A percentile compares a stretch with the other conserved stretches of the same genome.
These are phyloP conservation scores for Hycleus cichorii DNA, from an alignment of 1,140 invertebrate species.

Conservation along the genomic window DNA sequence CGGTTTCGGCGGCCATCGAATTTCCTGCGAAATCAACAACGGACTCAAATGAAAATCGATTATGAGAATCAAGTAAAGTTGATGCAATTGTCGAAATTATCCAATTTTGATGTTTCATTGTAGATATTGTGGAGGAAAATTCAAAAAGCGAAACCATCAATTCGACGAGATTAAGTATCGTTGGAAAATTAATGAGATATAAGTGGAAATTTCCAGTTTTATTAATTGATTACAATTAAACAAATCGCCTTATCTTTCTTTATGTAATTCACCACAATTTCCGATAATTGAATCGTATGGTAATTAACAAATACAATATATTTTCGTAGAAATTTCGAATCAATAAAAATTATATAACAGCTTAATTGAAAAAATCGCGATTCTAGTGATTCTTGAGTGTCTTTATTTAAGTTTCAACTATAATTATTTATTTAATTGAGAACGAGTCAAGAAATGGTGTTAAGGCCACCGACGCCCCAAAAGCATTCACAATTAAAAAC, in stretches of 20 bases:
- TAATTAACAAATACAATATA: too few species aligned
- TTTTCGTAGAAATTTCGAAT: too few species aligned
- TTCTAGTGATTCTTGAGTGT: too few species aligned
- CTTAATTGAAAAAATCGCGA: too few species aligned
- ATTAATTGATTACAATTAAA: neutral
- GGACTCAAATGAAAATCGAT: slow-evolving; percentile 28
- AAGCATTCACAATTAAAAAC: too few species aligned
- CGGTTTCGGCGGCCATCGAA: slow-evolving; percentile 14
- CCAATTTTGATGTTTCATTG: slow-evolving; percentile 12
- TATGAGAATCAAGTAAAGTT: slow-evolving; percentile 23
- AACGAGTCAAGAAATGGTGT: too few species aligned
- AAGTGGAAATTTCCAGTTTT: neutral
- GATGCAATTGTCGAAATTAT: neutral
- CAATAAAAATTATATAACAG: too few species aligned
- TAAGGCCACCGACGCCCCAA: too few species aligned
- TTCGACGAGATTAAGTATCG: neutral
- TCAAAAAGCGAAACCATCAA: slow-evolving; percentile 26
- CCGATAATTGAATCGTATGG: too few species aligned
- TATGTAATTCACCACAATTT: too few species aligned
- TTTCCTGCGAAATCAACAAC: slow-evolving; percentile 20
- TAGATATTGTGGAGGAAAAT: slow-evolving; percentile 32
- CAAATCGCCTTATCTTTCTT: too few species aligned
- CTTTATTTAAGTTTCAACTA: neutral
- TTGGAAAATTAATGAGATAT: neutral
- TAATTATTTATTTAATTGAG: too few species aligned